Base-by-base conservation (phyloP, 2,113 vertebrate genomes). In the Zosterops pallidus region DNA sequence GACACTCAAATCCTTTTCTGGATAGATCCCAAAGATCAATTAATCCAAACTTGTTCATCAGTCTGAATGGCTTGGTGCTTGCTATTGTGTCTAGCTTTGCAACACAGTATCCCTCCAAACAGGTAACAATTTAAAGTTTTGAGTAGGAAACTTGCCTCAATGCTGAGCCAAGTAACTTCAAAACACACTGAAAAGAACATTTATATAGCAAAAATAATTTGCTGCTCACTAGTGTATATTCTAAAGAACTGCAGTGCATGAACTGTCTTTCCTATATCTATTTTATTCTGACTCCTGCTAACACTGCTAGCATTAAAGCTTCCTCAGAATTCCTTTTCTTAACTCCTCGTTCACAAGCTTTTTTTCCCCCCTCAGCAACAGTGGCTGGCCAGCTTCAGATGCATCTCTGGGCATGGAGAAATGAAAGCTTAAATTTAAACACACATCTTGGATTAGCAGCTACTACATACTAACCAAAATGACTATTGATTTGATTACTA, bases 1-100 rank as follows among this genome's bases (percentile, higher is more conserved):
- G 94, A 93, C 90, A 93, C 64, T 59, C 76, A 96, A 96, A 94
- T 96, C 89, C 89, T 90, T 25, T 81, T 57, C 91, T 97, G 94
- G 91, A 89, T 25, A 90, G 50, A 65, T 78, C 89, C 83, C 94
- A 93, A 94, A 91, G 83, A 90, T 84, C 89, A 95, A 94, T 93
- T 94, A 90, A 95, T 86, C 64, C 88, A 69, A 93, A 88, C 20
- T 69, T 90, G 95, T 80, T 96, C 94, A 94, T 76, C 87, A 92
- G 88, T 53, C 87, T 83, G 90, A 93, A 83, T 20, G 37, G 44
- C 37, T 74, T 49, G 47, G 72, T 28, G 56, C 65, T 89, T 67
- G 39, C 26, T 72, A 67, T n/a, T 50, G 76, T 42, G 56, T 86
- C 47, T 60, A 78, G 69, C 56, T 94, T 86, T 85, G 47, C 39